A percentile compares a stretch with the other conserved stretches of the same genome.
phyloP scores from a whole-genome alignment of 2,797 vertebrate genomes.

The Iguana delicatissima region DNA sequence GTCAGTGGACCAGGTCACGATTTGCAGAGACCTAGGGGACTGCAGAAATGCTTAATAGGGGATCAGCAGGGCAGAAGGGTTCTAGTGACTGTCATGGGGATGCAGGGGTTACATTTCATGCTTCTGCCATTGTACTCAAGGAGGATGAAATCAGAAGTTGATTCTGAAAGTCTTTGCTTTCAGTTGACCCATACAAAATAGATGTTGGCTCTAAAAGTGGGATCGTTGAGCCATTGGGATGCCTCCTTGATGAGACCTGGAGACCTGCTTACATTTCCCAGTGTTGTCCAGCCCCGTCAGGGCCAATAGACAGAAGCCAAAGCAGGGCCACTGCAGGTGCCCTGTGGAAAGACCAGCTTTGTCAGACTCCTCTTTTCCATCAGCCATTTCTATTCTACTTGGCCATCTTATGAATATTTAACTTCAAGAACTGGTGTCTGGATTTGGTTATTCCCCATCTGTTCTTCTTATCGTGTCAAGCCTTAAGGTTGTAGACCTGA shows the following conservation, averaged over 20 bases:
- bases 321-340: not conserved
- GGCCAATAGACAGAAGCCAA: not conserved
- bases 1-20: not conserved
- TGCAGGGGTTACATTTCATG: not conserved
- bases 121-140: not conserved
- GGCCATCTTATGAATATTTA: not conserved
- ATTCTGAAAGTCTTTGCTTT: not conserved
- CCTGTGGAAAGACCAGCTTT: not conserved
- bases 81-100: not conserved
- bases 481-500: not conserved
- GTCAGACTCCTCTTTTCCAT: not conserved
- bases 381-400: not conserved
- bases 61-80: not conserved
- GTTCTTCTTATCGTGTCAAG: not conserved
- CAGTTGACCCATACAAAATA: not conserved
- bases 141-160: not conserved
- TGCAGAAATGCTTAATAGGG: not conserved
- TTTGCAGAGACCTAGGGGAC: not conserved
- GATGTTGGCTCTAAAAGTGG: not conserved
- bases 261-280: not conserved
- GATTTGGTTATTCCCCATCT: too few species aligned
- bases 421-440: not conserved
- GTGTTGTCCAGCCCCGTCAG: not conserved
- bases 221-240: not conserved
- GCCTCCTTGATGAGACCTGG: too few species aligned